Conservation (phyloP, 2,888 invertebrate genomes). For the Desoria tigrina region DNA sequence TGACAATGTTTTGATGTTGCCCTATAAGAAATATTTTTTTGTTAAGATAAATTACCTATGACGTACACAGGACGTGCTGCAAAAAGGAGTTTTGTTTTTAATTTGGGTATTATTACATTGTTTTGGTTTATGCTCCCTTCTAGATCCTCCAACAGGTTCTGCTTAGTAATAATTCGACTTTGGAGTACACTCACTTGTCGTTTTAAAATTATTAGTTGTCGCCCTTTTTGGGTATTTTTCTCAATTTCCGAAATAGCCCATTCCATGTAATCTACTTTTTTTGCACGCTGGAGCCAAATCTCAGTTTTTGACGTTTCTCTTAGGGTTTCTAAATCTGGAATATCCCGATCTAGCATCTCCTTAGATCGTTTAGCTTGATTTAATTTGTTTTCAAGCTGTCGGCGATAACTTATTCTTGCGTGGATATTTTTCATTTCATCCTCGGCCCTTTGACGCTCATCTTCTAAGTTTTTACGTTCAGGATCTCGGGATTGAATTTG, state of each 20-base stretch:
- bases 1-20: constrained; percentile 12
- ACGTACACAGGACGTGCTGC: no score
- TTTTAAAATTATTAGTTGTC: constrained; percentile 26
- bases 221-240: constrained; percentile 9
- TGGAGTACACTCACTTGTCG: constrained; percentile 36
- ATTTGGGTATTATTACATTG: constrained; percentile 11
- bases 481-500: constrained; percentile 31
- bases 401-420: constrained; percentile 27
- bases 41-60: no score
- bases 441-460: constrained; percentile 25
- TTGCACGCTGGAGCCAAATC: constrained; percentile 26
- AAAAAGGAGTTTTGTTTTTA: not conserved
- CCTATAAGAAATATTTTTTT: no score
- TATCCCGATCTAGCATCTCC: constrained; percentile 24
- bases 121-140: constrained; percentile 23
- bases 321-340: constrained; percentile 30
- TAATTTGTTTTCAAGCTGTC: constrained; percentile 17
- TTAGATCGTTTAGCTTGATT: constrained; percentile 20
- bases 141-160: constrained; percentile 40
- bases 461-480: constrained; percentile 20
- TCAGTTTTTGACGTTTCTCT: constrained; percentile 19
- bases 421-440: constrained; percentile 36
- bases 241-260: constrained; percentile 18
- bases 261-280: constrained; percentile 17
- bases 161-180: constrained; percentile 23